Conservation (phyloP, 2,113 vertebrate species). For the Porphyrio hochstetteri region DNA sequence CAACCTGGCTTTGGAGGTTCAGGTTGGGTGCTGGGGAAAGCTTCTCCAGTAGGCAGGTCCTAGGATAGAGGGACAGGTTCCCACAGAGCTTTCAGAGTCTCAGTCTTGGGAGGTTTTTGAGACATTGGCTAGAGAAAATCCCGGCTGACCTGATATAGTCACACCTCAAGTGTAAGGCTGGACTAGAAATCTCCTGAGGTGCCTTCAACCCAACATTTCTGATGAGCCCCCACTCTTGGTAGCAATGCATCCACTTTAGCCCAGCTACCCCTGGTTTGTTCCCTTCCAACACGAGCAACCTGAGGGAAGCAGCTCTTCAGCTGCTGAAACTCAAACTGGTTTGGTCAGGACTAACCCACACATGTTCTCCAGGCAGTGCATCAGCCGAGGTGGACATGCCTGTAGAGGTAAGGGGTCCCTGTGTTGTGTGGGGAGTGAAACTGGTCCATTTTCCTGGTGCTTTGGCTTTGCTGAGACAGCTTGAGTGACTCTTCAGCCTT, state of each 20-base stretch:
- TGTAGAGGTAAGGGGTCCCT: accelerated
- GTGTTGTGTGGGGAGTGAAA: not conserved
- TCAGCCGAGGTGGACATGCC: not conserved
- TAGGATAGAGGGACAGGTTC: not conserved
- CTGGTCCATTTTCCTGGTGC: not conserved
- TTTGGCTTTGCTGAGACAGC: not conserved
- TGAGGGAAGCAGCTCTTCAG: not conserved
- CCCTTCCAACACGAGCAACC: not conserved
- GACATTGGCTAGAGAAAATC: not conserved
- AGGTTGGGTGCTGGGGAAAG: not conserved
- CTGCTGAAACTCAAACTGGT: not conserved
- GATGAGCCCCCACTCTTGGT: not conserved
- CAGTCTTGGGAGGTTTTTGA: not conserved
- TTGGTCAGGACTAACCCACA: not conserved
- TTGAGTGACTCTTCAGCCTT: not conserved
- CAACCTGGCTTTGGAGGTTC: not conserved
- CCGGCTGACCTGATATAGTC: not conserved
- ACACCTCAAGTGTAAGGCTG: not conserved
- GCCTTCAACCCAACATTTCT: not conserved
- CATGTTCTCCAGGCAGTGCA: not conserved
- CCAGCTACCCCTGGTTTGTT: not conserved
- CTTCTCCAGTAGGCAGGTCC: not conserved
- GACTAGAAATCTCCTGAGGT: not conserved
- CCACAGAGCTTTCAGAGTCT: not conserved
- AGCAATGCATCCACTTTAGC: not conserved